These are phyloP conservation scores for Spilogale gracilis DNA, from an alignment of 2,113 vertebrate species.

Conservation along the genomic window DNA sequence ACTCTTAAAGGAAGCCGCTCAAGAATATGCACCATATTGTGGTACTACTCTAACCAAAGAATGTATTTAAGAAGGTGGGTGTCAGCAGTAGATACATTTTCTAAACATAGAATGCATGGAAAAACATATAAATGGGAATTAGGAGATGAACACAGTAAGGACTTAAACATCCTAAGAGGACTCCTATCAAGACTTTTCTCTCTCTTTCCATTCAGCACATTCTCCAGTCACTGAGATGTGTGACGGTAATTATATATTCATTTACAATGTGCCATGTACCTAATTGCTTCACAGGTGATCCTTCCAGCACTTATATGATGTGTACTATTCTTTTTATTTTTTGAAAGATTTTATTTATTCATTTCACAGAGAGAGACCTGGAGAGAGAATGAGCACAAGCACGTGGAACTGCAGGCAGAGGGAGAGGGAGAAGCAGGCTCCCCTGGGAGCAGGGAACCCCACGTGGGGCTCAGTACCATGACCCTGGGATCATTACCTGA, in stretches of 20 bases:
- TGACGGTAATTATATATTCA: not conserved
- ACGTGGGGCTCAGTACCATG: too few species aligned
- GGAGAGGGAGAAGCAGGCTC: too few species aligned
- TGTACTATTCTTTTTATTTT: not conserved
- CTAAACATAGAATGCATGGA: not conserved
- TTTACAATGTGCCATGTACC: not conserved
- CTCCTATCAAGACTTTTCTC: not conserved
- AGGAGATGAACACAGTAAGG: not conserved
- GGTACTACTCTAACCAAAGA: not conserved
- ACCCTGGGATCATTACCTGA: too few species aligned
- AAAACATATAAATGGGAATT: not conserved
- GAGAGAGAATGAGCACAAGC: too few species aligned
- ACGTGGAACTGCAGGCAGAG: too few species aligned
- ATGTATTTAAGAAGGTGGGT: not conserved
- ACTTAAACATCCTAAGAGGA: not conserved
- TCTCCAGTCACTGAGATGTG: not conserved
- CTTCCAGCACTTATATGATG: not conserved
- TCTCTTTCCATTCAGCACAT: not conserved
- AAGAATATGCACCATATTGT: not conserved
- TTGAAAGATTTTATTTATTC: too few species aligned
- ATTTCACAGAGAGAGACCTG: too few species aligned
- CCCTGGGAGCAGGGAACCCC: too few species aligned
- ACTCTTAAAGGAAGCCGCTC: not conserved
- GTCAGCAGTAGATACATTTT: not conserved
- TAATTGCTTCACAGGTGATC: not conserved